Base-by-base conservation (phyloP, 2,888 invertebrate genomes). In the Rhagium mordax region DNA sequence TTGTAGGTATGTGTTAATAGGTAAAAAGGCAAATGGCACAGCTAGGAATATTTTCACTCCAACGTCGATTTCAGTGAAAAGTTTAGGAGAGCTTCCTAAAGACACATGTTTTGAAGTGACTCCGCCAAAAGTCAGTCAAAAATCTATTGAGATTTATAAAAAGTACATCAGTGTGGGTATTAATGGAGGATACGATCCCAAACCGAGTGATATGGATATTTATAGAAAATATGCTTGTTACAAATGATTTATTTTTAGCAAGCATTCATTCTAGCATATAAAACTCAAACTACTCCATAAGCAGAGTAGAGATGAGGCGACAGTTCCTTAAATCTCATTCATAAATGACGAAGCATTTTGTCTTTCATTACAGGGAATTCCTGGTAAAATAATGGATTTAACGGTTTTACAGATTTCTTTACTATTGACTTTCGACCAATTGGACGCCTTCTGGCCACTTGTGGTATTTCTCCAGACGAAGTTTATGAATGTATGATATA, bases 71-170 rank as follows among this genome's bases (percentile, higher is more conserved):
- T 90, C 90, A 76, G 86, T 93, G 84, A 91, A 92, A 1, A 91
- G 92, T 13, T 90, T 90, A 82, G 92, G 92, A 83, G 90, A 91
- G 0, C 92, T 94, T 85, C 89, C 91, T 0, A 90, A 91, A 74
- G 93, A 93, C 86, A 91, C 91, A 72, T 90, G 92, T 0, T 88
- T 90, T 20, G 89, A 92, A 83, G 92, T 94, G 18, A 91, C 91
- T 53, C 91, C 93, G 21, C 95, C 95, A 0, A 90, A 89, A 2
- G 93, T 95, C 13, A 89, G 89, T 8, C 88, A 90, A 77, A 87
- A 89, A 13, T 91, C 93, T 53, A 89, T 91, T 64, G 92, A 92
- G 79, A 90, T 94, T 76, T 96, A 96, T 85, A 89, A 91, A 74
- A 91, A 91, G 64, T 95, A 95, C 83, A 91, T 95, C 3, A 86